Base-by-base conservation (phyloP, 2,888 invertebrate species). In the Embidobia sp. region DNA sequence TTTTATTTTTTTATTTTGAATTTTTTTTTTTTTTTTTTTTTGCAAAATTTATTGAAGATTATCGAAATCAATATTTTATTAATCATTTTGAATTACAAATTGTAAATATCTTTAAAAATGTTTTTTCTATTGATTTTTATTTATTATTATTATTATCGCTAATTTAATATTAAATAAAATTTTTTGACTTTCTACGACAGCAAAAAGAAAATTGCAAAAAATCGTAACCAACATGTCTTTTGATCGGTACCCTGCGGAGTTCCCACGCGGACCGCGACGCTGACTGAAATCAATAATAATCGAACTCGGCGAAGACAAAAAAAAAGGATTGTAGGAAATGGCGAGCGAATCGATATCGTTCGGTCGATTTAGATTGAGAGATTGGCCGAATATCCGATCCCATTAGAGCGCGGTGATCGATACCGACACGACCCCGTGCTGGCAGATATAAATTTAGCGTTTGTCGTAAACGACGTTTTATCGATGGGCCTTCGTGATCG, bases 321-420 rank as follows among this genome's bases (percentile, higher is more conserved):
- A 64, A 33, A 61, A 33, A 11, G 10, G 11, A 4, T 8, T 57
- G 31, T 61, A 37, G 51, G 77, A 75, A 76, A 79, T 61, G 46
- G 49, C 53, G 61, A 35, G 31, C 64, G 53, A 82, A 84, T 85
- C 81, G 80, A 83, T 82, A 84, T 82, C 83, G 85, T 33, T 85
- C 83, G 81, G 85, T 83, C 86, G 86, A 88, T 88, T 88, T 87
- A 88, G 88, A 89, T 89, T 82, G 82, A 82, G 84, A 86, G 87
- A 88, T 86, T 86, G 84, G 70, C 76, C 81, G 64, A 61, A 76
- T 77, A 78, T 78, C 72, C 78, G 80, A 81, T 79, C 75, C 80
- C 80, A 80, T 80, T 81, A 79, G 79, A 79, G 72, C 48, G 51
- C 40, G 42, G 57, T 82, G 81, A 83, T 83, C 80, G 79, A 83